A percentile compares a stretch with the other conserved stretches of the same genome.
Evolutionary conservation across 2,113 vertebrate species (phyloP).

Genomic region (Dendropsophus ebraccatus): DNA sequence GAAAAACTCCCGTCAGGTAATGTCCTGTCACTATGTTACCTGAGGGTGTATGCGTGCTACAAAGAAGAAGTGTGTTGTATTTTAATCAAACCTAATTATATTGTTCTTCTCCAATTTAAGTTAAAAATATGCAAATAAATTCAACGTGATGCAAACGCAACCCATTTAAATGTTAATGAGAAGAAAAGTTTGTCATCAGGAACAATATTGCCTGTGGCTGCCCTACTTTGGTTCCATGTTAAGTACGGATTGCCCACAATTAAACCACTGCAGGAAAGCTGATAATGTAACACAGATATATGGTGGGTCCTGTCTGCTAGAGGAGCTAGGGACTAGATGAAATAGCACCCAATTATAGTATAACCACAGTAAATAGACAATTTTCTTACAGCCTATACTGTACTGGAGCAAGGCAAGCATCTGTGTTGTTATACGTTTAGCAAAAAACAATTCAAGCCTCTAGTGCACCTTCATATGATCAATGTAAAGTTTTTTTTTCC

Average conservation of each 20-base stretch:
- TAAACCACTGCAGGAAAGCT: neutral
- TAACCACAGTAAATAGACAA: neutral
- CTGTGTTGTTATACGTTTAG: too few species aligned
- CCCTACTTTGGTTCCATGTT: slow-evolving; percentile 1
- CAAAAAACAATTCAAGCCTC: too few species aligned
- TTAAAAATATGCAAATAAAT: slow-evolving; percentile 16
- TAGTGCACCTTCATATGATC: too few species aligned
- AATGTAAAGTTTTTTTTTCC: too few species aligned
- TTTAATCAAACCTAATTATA: slow-evolving; percentile 13
- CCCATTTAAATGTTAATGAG: neutral
- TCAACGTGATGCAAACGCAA: neutral
- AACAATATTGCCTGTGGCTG: neutral
- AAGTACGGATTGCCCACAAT: neutral
- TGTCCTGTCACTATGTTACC: neutral
- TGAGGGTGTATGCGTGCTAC: neutral
- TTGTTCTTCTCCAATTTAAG: slow-evolving; percentile 13
- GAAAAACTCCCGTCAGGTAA: neutral
- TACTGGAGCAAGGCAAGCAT: too few species aligned
- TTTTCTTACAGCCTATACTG: too few species aligned
- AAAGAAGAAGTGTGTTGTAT: neutral
- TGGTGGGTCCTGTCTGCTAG: neutral
- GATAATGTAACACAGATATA: neutral
- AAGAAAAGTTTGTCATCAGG: neutral
- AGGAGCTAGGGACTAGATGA: neutral
- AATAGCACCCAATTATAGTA: neutral